These are phyloP conservation scores for Rousettus madagascariensis DNA, from an alignment of 2,797 vertebrate genomes.

Conservation along the genomic window DNA sequence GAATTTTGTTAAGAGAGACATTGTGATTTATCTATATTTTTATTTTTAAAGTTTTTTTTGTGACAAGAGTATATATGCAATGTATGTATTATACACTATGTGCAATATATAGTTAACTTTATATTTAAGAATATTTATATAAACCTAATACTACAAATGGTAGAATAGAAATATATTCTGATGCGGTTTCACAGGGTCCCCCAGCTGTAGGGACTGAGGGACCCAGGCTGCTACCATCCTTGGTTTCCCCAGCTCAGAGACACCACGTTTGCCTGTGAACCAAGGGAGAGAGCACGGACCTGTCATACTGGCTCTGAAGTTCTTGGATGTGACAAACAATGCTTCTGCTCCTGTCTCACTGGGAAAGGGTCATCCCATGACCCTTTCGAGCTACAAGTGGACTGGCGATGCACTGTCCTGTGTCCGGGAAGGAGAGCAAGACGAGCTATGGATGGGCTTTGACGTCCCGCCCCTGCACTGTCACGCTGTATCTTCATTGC, in stretches of 20 bases:
- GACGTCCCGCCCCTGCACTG: neutral
- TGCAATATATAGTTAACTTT: neutral
- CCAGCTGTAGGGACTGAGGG: neutral
- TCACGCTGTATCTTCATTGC: neutral
- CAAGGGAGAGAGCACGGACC: neutral
- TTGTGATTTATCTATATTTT: neutral
- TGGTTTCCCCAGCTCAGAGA: neutral
- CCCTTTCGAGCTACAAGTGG: neutral
- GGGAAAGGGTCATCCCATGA: neutral
- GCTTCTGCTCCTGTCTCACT: neutral
- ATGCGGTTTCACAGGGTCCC: neutral
- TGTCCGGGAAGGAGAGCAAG: neutral
- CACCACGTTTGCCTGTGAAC: neutral
- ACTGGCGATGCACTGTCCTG: neutral
- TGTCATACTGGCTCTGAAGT: neutral
- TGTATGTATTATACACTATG: neutral
- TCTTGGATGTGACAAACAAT: neutral
- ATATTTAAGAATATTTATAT: neutral
- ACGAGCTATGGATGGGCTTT: neutral
- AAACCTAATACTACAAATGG: neutral
- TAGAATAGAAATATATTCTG: neutral
- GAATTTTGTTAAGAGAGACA: neutral
- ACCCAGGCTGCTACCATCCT: neutral
- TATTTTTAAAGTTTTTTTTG: neutral
- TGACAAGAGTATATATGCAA: neutral